These are phyloP conservation scores for Microctonus hyperodae DNA, from an alignment of 2,888 invertebrate species.

Conservation along the genomic window DNA sequence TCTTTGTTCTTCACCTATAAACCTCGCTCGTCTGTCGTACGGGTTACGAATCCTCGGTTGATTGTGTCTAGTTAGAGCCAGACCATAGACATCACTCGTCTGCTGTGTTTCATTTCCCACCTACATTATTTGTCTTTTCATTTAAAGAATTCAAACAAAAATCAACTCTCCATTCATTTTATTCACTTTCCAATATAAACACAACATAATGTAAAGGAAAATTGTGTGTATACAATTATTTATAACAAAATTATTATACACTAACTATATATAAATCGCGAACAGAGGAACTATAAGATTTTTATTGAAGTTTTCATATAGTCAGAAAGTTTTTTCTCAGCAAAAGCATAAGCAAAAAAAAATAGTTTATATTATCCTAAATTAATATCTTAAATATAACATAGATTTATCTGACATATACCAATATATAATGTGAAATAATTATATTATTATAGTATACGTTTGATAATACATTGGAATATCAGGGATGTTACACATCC, in stretches of 20 bases:
- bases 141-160: conserved; percentile 50
- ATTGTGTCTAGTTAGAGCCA: conserved; percentile 62
- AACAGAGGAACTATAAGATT: too few relatives aligned
- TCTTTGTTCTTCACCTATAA: conserved; percentile 13
- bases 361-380: too few relatives aligned
- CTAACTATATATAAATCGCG: too few relatives aligned
- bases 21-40: conserved; percentile 21
- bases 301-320: too few relatives aligned
- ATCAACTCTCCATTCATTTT: not conserved
- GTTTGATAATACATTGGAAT: conserved; percentile 16
- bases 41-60: conserved; percentile 55
- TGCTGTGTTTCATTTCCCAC: conserved; percentile 49
- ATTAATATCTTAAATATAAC: too few relatives aligned
- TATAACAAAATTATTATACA: conserved; percentile 5
- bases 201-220: not conserved
- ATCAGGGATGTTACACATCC: conserved; percentile 10
- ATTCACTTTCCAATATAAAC: not conserved
- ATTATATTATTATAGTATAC: not conserved
- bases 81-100: conserved; percentile 58
- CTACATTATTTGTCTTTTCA: conserved; percentile 59
- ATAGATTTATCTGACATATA: not conserved
- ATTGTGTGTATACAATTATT: too few relatives aligned
- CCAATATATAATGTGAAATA: not conserved
- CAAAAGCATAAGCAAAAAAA: too few relatives aligned
- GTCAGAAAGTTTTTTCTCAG: too few relatives aligned